A percentile compares a stretch with the other conserved stretches of the same genome.
phyloP scores from a whole-genome alignment of 2,888 invertebrate genomes.

The Pollenia griseotomentosa region DNA sequence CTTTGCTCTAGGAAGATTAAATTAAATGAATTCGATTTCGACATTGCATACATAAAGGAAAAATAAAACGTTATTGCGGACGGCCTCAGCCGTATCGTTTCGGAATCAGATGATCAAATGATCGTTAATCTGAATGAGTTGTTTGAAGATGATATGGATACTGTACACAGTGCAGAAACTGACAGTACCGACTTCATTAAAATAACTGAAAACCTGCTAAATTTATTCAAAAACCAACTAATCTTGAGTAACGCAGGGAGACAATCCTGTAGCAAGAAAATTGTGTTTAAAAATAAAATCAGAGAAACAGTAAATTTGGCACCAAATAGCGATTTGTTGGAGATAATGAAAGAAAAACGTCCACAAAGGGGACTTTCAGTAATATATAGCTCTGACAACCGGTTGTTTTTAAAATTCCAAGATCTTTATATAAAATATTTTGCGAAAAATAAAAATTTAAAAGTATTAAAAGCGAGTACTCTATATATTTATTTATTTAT shows the following conservation, averaged over 20 bases:
- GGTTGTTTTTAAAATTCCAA: neutral
- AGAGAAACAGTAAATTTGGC: neutral
- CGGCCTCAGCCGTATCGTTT: constrained; percentile 41
- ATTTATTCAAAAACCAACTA: constrained; percentile 4
- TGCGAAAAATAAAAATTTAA: too few relatives aligned
- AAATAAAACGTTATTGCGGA: constrained; percentile 61
- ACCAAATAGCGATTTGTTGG: neutral
- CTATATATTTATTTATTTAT: too few relatives aligned
- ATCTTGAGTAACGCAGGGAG: neutral
- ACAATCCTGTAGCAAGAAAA: neutral
- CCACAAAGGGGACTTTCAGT: too few relatives aligned
- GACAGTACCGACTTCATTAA: constrained; percentile 10
- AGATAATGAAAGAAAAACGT: neutral
- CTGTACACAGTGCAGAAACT: constrained; percentile 49
- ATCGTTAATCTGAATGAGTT: constrained; percentile 43
- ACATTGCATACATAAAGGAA: constrained; percentile 44
- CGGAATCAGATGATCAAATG: constrained; percentile 39
- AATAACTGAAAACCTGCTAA: neutral
- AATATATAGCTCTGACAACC: too few relatives aligned
- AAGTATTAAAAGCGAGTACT: too few relatives aligned
- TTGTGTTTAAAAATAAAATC: neutral
- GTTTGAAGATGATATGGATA: constrained; percentile 47
- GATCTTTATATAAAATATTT: too few relatives aligned
- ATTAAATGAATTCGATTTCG: too few relatives aligned
- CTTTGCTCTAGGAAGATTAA: constrained; percentile 2